Percentiles rank a stretch among this genome's conserved stretches.
Evolutionary conservation across 2,888 invertebrate genomes (phyloP).

Genomic region (Brachypterus glaber): DNA sequence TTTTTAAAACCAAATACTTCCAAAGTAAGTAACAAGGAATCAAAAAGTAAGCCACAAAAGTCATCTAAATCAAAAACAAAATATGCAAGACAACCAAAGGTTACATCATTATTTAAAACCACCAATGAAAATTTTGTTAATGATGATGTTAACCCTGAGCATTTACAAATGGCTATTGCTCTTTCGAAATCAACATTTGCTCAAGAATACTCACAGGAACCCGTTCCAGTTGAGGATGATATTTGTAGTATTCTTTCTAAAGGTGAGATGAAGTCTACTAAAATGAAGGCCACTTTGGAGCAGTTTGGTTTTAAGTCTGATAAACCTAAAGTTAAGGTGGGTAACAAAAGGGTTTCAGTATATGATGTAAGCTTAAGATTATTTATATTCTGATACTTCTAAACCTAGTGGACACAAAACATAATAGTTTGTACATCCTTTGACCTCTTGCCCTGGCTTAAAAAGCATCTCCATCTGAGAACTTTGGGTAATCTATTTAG

Average conservation of each 20-base stretch:
- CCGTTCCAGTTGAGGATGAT: slow-evolving; percentile 14
- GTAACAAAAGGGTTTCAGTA: slow-evolving; percentile 6
- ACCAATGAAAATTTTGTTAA: slow-evolving; percentile 41
- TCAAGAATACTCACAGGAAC: slow-evolving; percentile 19
- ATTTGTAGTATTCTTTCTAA: slow-evolving; percentile 11
- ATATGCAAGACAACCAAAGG: slow-evolving; percentile 6
- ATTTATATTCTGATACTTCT: not conserved
- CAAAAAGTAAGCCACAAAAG: too few species aligned
- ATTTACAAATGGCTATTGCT: slow-evolving; percentile 58
- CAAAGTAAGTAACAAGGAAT: slow-evolving; percentile 18
- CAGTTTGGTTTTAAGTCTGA: slow-evolving; percentile 50
- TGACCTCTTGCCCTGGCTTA: too few species aligned
- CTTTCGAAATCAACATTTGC: slow-evolving; percentile 50
- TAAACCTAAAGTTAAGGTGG: slow-evolving; percentile 14
- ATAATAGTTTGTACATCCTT: too few species aligned
- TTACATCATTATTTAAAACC: slow-evolving; percentile 37
- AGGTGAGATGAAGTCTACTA: slow-evolving; percentile 21
- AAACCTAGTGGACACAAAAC: too few species aligned
- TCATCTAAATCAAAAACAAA: not conserved
- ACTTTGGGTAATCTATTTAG: too few species aligned
- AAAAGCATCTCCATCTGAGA: too few species aligned
- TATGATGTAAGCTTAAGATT: slow-evolving; percentile 13
- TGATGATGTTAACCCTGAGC: slow-evolving; percentile 52
- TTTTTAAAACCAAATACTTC: too few species aligned
- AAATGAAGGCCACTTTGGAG: slow-evolving; percentile 47